Evolutionary conservation across 1,140 invertebrate species (phyloP).

Genomic region (Drosophila oshimai): DNA sequence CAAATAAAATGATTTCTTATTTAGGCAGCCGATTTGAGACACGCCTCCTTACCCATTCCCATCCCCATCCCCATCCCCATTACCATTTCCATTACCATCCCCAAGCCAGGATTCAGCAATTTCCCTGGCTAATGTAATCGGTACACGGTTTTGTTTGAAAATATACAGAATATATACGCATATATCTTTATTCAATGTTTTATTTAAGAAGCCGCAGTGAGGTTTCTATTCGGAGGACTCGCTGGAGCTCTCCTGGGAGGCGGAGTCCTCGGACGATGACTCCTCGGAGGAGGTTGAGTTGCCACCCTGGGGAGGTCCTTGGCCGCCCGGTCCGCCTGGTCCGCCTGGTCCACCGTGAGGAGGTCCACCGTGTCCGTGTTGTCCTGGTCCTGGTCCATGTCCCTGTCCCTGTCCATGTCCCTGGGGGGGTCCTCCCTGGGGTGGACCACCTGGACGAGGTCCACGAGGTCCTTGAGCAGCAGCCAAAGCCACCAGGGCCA

Average conservation of each 20-base stretch:
- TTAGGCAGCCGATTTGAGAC: slow-evolving; percentile 63
- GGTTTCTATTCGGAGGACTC: not conserved
- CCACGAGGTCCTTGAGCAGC: not conserved
- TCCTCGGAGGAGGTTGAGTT: slow-evolving; percentile 5
- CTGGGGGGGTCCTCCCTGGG: not conserved
- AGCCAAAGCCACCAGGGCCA: slow-evolving; percentile 21
- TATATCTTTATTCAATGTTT: slow-evolving; percentile 18
- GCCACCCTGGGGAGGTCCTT: slow-evolving; percentile 2
- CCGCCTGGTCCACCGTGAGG: not conserved
- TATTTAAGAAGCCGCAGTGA: no score
- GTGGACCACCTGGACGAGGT: not conserved
- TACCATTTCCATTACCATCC: not conserved
- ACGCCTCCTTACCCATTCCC: no score
- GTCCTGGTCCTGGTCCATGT: no score
- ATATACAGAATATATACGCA: slow-evolving; percentile 3
- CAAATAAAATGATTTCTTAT: slow-evolving; percentile 77
- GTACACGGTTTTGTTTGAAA: not conserved
- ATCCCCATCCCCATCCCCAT: not conserved
- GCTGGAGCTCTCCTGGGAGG: slow-evolving; percentile 19
- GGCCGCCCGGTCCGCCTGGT: not conserved
- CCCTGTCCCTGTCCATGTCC: no score
- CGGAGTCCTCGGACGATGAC: not conserved
- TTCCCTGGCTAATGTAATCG: slow-evolving; percentile 9
- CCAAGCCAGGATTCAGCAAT: not conserved
- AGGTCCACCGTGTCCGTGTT: not conserved